These are phyloP conservation scores for Diuraphis noxia DNA, from an alignment of 1,140 invertebrate species.

Conservation along the genomic window DNA sequence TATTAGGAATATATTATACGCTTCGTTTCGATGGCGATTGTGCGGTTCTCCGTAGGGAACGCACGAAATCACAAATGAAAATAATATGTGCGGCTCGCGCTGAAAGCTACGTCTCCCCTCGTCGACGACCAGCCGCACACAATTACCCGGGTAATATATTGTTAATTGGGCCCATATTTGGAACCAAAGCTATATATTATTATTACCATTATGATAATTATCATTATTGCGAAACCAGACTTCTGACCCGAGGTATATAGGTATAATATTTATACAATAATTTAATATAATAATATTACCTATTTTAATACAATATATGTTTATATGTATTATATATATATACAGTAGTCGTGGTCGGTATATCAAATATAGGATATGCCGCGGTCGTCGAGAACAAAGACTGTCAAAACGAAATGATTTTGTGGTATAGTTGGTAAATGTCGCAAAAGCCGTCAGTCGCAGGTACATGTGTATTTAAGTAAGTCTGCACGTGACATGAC, in stretches of 20 bases:
- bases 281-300: background rate
- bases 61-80: background rate
- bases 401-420: background rate
- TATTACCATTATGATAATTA: background rate
- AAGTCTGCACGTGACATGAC: background rate
- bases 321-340: background rate
- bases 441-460: background rate
- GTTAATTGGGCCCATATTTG: slow-evolving; percentile 52
- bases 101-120: background rate
- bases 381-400: background rate
- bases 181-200: background rate
- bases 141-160: slow-evolving; percentile 49
- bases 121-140: background rate
- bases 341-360: too few species aligned
- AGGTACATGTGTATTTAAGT: background rate
- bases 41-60: background rate
- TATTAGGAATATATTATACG: background rate
- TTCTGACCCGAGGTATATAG: background rate
- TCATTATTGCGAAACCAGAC: slow-evolving; percentile 28
- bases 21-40: too few species aligned
- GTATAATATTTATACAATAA: background rate
- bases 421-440: background rate
- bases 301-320: background rate
- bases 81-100: background rate
- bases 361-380: background rate